Percentiles rank a stretch among this genome's conserved stretches.
Conservation (phyloP, 2,113 vertebrate genomes). For the Cebus imitator region DNA sequence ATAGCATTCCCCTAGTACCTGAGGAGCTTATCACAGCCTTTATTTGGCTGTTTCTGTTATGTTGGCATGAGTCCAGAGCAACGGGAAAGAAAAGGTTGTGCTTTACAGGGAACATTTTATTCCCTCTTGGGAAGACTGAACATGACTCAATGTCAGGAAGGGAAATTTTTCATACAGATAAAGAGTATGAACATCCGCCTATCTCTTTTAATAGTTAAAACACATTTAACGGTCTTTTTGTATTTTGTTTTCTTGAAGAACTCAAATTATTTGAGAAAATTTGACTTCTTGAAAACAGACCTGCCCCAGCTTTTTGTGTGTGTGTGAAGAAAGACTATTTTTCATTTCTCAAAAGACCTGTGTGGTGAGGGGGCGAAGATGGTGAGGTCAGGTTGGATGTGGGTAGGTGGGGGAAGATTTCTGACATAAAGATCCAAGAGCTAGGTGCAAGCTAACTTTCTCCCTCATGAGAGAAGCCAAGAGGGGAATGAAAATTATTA, state of each 20-base stretch:
- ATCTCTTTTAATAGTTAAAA: slow-evolving; percentile 67
- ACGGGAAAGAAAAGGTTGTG: slow-evolving; percentile 52
- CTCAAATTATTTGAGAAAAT: slow-evolving; percentile 42
- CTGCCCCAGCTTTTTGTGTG: background rate
- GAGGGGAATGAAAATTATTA: background rate
- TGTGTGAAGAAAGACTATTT: background rate
- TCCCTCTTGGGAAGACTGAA: slow-evolving; percentile 72
- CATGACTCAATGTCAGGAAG: slow-evolving; percentile 75
- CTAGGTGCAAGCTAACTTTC: background rate
- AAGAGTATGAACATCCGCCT: slow-evolving; percentile 61
- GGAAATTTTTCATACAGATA: slow-evolving; percentile 74
- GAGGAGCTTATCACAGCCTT: slow-evolving; percentile 71
- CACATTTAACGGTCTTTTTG: slow-evolving; percentile 48
- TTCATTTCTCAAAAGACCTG: background rate
- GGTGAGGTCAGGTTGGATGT: background rate
- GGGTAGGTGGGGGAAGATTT: background rate
- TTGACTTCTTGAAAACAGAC: slow-evolving; percentile 46
- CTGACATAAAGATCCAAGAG: background rate
- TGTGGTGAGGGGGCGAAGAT: background rate
- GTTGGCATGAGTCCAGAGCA: slow-evolving; percentile 66
- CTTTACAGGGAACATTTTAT: slow-evolving; percentile 73
- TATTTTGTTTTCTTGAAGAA: slow-evolving; percentile 55
- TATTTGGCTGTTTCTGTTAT: slow-evolving; percentile 72
- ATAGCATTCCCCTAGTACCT: slow-evolving; percentile 72
- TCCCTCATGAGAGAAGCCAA: background rate